Percentiles rank a stretch among this genome's conserved stretches.
These are phyloP conservation scores for Corythornis cristatus DNA, from an alignment of 2,113 vertebrate genomes.

Conservation along the genomic window DNA sequence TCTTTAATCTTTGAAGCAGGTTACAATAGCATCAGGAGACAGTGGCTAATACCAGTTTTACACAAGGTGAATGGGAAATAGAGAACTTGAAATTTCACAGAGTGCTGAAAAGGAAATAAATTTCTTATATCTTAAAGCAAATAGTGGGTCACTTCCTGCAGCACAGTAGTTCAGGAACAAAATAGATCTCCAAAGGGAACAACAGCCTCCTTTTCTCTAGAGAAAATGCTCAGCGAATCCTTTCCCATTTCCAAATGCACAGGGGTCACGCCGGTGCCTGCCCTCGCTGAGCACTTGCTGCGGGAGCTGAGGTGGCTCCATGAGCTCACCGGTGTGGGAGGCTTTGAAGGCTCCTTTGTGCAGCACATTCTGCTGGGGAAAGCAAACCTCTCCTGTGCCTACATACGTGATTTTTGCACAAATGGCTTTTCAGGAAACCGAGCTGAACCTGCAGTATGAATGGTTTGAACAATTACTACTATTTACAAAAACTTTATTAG, in stretches of 20 bases:
- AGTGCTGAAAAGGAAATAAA: background rate
- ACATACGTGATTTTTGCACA: background rate
- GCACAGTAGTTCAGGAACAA: background rate
- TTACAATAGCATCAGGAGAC: background rate
- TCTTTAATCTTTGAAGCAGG: background rate
- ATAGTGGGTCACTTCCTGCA: background rate
- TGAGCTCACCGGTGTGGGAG: background rate
- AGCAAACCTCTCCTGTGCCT: background rate
- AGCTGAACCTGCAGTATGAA: background rate
- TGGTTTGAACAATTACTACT: background rate
- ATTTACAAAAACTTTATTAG: background rate
- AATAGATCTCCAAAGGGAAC: background rate
- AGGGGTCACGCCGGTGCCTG: background rate
- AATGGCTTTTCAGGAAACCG: background rate
- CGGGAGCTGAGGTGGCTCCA: accelerated
- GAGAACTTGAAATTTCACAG: background rate
- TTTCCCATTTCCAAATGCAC: background rate
- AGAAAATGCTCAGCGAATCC: background rate
- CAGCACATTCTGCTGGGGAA: background rate
- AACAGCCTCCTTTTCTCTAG: background rate
- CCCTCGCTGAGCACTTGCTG: background rate
- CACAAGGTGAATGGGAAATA: background rate
- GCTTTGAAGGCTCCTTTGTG: background rate
- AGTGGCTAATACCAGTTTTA: background rate
- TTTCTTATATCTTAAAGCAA: background rate